Conservation (phyloP, 2,797 vertebrate genomes). For the Danio kyathit region DNA sequence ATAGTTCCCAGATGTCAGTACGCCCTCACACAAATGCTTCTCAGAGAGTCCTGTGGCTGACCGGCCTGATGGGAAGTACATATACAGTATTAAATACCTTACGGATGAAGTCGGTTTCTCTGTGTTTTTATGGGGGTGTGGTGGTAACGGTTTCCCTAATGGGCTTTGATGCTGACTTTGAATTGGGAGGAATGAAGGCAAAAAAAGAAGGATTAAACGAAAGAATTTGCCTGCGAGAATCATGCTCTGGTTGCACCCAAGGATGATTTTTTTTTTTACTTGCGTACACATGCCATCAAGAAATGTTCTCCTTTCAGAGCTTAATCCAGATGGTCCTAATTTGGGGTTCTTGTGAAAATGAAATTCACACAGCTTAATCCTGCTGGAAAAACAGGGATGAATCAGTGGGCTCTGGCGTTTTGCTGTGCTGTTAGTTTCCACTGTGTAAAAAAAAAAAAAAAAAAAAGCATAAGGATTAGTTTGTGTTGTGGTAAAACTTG, state of each 20-base stretch:
- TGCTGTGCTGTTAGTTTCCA: slow-evolving; percentile 32
- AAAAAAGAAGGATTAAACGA: background rate
- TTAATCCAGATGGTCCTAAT: slow-evolving; percentile 59
- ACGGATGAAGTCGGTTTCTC: slow-evolving; percentile 39
- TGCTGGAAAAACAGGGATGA: slow-evolving; percentile 33
- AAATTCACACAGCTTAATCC: slow-evolving; percentile 55
- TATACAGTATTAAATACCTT: slow-evolving; percentile 43
- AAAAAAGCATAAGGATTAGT: background rate
- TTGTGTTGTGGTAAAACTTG: slow-evolving; percentile 14
- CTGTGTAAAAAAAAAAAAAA: slow-evolving; percentile 6
- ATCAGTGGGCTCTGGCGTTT: slow-evolving; percentile 20
- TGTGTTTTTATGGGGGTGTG: slow-evolving; percentile 46
- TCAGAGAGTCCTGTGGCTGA: background rate
- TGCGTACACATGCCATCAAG: slow-evolving; percentile 1
- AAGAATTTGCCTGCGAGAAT: background rate
- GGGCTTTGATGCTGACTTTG: slow-evolving; percentile 8
- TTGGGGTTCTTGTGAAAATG: slow-evolving; percentile 56
- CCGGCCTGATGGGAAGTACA: slow-evolving; percentile 44
- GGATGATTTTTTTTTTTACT: background rate
- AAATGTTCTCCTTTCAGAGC: slow-evolving; percentile 29
- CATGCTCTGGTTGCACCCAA: background rate
- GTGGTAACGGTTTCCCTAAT: background rate
- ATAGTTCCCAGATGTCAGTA: slow-evolving; percentile 59
- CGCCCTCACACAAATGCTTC: slow-evolving; percentile 18
- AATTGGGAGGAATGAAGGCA: background rate